Base-by-base conservation (phyloP, 1,140 invertebrate genomes). In the Melipona quadrifasciata region DNA sequence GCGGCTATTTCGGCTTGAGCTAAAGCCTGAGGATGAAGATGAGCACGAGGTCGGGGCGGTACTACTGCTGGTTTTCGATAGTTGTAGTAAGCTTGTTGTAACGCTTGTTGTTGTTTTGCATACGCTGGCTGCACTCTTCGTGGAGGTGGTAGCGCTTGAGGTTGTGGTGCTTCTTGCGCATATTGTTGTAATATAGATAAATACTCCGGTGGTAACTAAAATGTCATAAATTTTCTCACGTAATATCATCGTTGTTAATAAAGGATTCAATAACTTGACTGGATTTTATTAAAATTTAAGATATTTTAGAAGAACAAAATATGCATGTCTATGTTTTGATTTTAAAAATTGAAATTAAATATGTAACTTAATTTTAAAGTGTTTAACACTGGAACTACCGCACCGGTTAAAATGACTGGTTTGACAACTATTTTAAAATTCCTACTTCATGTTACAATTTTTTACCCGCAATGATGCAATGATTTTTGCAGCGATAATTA, bases 191-290 rank as follows among this genome's bases (percentile, higher is more conserved):
- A 55, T 14, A 94, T 76, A 1, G 91, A 86, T 64, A 95, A 74
- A 72, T 95, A 95, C 77, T 95, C 94, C 17, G 93, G 92, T 75
- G 93, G 81, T 47, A 95, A 87, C 94, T 95, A 90, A 71, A 94
- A 94, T 73, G 71, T 73, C 65, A 84, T 21, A 76, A 11, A 76
- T 53, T 74, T 74, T 21, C 12, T 31, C 11, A 24, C 55, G 27
- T 73, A 73, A 31, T n/a, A n/a, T n/a, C n/a, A n/a, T 72, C 10
- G 14, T 39, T 78, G 5, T 71, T 47, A 75, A 61, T 10, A n/a
- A 10, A 47, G 68, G 24, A 70, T 19, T 39, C 19, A 4, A 39
- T 68, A 68, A 1, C 19, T 68, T 11, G 1, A 39, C 39, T 39
- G 4, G 1, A 16, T 39, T 70, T 34, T 34, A 19, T 34, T 21